A percentile compares a stretch with the other conserved stretches of the same genome.
Conservation (phyloP, 2,797 vertebrate genomes). For the Chiloscyllium punctatum region DNA sequence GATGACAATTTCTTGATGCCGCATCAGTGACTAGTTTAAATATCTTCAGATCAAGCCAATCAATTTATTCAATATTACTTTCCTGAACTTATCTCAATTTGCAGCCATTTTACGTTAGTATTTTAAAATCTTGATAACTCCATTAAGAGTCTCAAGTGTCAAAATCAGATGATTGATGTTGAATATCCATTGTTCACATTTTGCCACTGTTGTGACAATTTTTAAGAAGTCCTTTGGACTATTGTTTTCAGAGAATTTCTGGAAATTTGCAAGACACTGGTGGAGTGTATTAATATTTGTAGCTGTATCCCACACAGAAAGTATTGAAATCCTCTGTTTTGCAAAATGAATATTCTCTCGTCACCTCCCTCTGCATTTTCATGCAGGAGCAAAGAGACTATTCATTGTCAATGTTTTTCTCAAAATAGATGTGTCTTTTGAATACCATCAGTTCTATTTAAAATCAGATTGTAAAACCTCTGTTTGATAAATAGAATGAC, state of each 20-base stretch:
- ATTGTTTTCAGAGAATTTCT: neutral
- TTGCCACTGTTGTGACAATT: too few species aligned
- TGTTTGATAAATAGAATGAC: neutral
- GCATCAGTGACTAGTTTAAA: too few species aligned
- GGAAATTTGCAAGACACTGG: neutral
- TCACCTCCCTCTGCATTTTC: neutral
- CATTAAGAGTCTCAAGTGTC: too few species aligned
- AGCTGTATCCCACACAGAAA: neutral
- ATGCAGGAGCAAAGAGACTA: neutral
- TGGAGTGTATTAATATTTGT: neutral
- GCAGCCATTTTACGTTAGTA: too few species aligned
- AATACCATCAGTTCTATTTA: neutral
- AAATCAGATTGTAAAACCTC: neutral
- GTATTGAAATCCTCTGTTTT: neutral
- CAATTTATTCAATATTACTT: too few species aligned
- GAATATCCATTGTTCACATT: too few species aligned
- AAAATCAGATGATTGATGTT: too few species aligned
- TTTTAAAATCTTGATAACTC: too few species aligned
- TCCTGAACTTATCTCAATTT: too few species aligned
- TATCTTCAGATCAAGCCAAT: too few species aligned
- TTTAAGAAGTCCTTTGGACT: neutral
- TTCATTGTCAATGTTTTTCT: neutral
- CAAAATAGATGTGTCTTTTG: neutral
- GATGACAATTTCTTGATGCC: too few species aligned
- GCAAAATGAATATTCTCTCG: neutral